Conservation (phyloP, 2,888 invertebrate species). For the Macrosoma leucophasiata region DNA sequence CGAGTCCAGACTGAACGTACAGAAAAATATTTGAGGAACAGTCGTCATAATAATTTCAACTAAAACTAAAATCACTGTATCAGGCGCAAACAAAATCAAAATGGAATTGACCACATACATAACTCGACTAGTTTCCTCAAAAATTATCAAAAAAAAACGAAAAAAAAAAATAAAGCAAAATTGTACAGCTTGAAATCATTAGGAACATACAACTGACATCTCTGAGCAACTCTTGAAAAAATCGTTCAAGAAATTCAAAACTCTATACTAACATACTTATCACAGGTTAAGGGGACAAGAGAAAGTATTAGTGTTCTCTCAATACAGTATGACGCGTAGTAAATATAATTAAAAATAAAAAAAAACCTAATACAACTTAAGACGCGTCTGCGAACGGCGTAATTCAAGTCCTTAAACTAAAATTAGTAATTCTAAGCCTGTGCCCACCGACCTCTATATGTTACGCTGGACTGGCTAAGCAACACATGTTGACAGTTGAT, state of each 20-base stretch:
- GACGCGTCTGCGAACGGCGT: constrained; percentile 44
- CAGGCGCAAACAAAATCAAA: constrained; percentile 50
- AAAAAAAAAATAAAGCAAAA: constrained; percentile 38
- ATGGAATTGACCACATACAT: constrained; percentile 36
- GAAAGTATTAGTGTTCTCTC: constrained; percentile 73
- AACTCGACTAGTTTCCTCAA: constrained; percentile 60
- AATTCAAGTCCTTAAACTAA: constrained; percentile 41
- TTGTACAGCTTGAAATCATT: constrained; percentile 63
- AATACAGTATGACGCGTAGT: constrained; percentile 57
- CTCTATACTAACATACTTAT: constrained; percentile 72
- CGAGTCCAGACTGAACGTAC: constrained; percentile 18
- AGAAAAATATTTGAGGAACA: constrained; percentile 34
- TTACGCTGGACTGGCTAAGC: no score
- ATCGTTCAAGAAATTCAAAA: constrained; percentile 61
- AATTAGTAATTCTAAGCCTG: constrained; percentile 59
- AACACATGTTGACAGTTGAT: no score
- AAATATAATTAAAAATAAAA: no score
- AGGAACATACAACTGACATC: constrained; percentile 66
- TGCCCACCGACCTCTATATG: no score
- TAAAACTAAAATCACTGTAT: constrained; percentile 45
- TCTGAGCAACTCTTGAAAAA: constrained; percentile 64
- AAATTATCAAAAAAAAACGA: constrained; percentile 31
- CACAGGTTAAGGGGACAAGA: constrained; percentile 76
- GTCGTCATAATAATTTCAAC: constrained; percentile 38
- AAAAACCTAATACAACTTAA: constrained; percentile 68